These are phyloP conservation scores for Fulmarus glacialis DNA, from an alignment of 2,113 vertebrate genomes.

Conservation along the genomic window DNA sequence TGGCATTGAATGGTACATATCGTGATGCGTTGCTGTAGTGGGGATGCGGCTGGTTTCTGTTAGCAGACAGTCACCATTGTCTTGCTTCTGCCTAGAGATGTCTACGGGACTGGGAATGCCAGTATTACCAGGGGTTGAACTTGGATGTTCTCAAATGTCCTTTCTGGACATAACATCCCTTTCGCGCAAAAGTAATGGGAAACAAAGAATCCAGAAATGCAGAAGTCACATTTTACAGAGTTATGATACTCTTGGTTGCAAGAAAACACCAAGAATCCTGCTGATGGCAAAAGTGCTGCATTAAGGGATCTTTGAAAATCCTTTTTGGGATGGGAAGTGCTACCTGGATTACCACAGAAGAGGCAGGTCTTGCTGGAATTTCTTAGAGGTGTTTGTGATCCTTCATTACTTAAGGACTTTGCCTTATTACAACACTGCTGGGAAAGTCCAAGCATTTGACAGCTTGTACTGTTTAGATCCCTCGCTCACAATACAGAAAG, in stretches of 20 bases:
- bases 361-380: background rate
- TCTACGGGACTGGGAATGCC: background rate
- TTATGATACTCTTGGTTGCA: background rate
- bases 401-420: background rate
- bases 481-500: background rate
- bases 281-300: background rate
- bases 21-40: background rate
- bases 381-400: background rate
- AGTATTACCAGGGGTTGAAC: background rate
- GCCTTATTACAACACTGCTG: background rate
- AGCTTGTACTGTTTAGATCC: background rate
- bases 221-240: background rate
- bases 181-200: background rate
- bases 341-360: background rate
- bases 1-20: fast-evolving
- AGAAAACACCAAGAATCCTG: background rate
- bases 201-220: background rate
- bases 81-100: background rate
- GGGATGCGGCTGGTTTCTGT: background rate
- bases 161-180: background rate
- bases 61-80: background rate
- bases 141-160: background rate
- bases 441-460: background rate
- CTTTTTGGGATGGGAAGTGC: background rate
- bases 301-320: background rate